Evolutionary conservation across 1,140 invertebrate genomes (phyloP).

Genomic region (Ridgeia piscesae): DNA sequence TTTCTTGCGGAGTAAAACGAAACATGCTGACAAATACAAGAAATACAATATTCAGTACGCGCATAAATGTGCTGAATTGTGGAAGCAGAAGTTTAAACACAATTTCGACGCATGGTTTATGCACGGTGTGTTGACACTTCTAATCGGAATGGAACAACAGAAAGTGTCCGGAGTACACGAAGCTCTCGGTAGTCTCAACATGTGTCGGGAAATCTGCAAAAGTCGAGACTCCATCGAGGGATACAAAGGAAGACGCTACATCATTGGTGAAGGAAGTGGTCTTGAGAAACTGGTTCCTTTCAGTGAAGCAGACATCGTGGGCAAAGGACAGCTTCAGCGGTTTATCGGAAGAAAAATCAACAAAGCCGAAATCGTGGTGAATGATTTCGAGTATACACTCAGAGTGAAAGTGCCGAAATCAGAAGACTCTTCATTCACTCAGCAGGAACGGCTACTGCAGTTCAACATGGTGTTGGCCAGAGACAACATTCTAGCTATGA

Average conservation of each 20-base stretch:
- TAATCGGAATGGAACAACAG: not conserved
- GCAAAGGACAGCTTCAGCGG: not conserved
- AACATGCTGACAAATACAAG: not conserved
- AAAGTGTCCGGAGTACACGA: not conserved
- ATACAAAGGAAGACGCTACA: not conserved
- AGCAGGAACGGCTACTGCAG: not conserved
- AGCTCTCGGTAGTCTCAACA: not conserved
- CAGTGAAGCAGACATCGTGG: not conserved
- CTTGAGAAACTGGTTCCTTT: not conserved
- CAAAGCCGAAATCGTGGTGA: not conserved
- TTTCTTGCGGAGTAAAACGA: not conserved
- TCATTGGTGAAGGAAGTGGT: not conserved
- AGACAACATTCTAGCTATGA: not conserved
- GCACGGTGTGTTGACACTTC: not conserved
- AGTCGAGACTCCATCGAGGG: not conserved
- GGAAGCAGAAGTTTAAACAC: not conserved
- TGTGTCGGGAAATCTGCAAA: not conserved
- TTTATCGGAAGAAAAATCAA: not conserved
- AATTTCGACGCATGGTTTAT: not conserved
- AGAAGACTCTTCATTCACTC: not conserved
- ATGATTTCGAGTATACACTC: not conserved
- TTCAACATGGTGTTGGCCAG: not conserved
- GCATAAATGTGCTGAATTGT: not conserved
- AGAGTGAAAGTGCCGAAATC: not conserved
- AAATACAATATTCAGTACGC: not conserved